A percentile compares a stretch with the other conserved stretches of the same genome.
These are phyloP conservation scores for Salminus brasiliensis DNA, from an alignment of 2,113 vertebrate species.

Conservation along the genomic window DNA sequence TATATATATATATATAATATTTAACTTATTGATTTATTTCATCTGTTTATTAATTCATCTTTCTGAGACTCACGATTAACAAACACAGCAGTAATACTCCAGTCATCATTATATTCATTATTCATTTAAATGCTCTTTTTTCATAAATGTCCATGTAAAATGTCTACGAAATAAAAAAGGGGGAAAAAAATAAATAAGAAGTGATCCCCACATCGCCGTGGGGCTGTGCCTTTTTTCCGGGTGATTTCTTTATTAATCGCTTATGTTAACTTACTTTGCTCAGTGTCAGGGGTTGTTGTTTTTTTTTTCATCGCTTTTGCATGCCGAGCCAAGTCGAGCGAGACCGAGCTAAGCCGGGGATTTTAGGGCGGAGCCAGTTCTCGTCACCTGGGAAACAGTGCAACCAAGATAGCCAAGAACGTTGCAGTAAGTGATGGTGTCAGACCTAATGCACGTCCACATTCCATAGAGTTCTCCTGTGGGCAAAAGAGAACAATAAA, in stretches of 20 bases:
- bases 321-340: constrained; percentile 79
- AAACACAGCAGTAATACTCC: constrained; percentile 77
- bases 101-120: constrained; percentile 61
- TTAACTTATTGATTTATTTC: constrained; percentile 52
- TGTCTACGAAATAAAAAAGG: constrained; percentile 74
- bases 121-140: constrained; percentile 48
- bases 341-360: constrained; percentile 74
- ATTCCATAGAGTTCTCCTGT: constrained; percentile 81
- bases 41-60: constrained; percentile 26
- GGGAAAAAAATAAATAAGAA: constrained; percentile 23
- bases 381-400: constrained; percentile 85
- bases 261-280: constrained; percentile 19
- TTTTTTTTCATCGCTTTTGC: constrained; percentile 78
- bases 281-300: constrained; percentile 47
- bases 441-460: constrained; percentile 66
- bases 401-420: constrained; percentile 63
- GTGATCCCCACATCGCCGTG: neutral
- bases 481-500: constrained; percentile 6
- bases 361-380: constrained; percentile 63
- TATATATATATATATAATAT: constrained; percentile 29
- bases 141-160: constrained; percentile 79
- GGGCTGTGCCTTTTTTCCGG: neutral
- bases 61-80: constrained; percentile 59
- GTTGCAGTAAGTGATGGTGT: constrained; percentile 56
- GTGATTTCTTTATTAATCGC: neutral